These are phyloP conservation scores for Zapus hudsonius DNA, from an alignment of 2,113 vertebrate species.

Conservation along the genomic window DNA sequence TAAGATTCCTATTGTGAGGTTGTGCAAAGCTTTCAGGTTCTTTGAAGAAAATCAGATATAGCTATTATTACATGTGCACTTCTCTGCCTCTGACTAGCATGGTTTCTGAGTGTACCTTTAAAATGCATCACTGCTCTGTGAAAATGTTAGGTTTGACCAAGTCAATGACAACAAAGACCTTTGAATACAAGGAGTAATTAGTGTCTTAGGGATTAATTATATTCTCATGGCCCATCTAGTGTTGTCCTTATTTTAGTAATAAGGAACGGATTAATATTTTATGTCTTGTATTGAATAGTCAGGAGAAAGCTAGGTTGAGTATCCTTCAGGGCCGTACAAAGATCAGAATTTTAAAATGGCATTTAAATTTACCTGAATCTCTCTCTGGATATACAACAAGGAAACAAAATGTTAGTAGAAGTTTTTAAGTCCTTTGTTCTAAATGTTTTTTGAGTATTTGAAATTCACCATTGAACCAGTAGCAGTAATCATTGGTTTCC, in stretches of 20 bases:
- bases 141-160: neutral
- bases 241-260: neutral
- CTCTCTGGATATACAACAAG: neutral
- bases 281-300: neutral
- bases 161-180: neutral
- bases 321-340: neutral
- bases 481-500: slow-evolving; percentile 4
- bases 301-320: neutral
- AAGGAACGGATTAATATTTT: neutral
- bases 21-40: neutral
- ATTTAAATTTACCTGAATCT: neutral
- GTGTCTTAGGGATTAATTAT: slow-evolving; percentile 29
- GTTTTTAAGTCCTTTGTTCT: slow-evolving; percentile 26
- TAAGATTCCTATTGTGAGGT: neutral
- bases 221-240: neutral
- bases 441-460: slow-evolving; percentile 2
- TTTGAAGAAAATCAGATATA: neutral
- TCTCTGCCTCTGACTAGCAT: neutral
- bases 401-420: slow-evolving; percentile 1
- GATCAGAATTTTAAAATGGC: slow-evolving; percentile 2
- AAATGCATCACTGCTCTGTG: neutral
- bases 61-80: neutral
- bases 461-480: neutral
- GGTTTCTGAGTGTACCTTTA: neutral
- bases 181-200: slow-evolving; percentile 19